These are phyloP conservation scores for Drosophila miranda DNA, from an alignment of 1,140 invertebrate genomes.

Conservation along the genomic window DNA sequence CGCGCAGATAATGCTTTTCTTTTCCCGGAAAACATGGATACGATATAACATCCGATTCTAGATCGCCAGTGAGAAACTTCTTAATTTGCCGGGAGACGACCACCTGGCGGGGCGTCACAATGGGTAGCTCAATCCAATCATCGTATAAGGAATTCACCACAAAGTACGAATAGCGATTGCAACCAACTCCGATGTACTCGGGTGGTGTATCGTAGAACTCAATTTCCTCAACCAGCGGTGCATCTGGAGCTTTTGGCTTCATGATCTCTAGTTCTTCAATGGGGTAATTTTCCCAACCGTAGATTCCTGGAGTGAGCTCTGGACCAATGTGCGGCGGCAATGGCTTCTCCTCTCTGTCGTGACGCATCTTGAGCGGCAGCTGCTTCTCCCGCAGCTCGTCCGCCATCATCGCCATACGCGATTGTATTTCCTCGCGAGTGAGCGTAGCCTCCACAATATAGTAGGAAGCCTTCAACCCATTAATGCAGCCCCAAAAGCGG, in stretches of 20 bases:
- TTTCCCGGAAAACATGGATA: constrained; percentile 91
- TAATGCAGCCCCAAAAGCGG: constrained; percentile 92
- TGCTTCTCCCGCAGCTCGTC: constrained; percentile 68
- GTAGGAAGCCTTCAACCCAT: constrained; percentile 90
- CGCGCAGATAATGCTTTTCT: constrained; percentile 92
- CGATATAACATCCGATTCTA: constrained; percentile 86
- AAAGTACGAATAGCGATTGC: constrained; percentile 88
- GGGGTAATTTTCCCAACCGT: constrained; percentile 67
- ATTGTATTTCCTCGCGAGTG: constrained; percentile 84
- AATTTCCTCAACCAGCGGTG: constrained; percentile 83
- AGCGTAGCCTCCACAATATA: constrained; percentile 89
- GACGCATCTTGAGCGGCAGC: constrained; percentile 52
- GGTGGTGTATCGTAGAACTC: constrained; percentile 84
- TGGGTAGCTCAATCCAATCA: constrained; percentile 88
- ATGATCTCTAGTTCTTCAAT: constrained; percentile 78
- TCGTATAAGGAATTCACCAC: constrained; percentile 87
- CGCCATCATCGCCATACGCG: constrained; percentile 66
- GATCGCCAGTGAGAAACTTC: constrained; percentile 87
- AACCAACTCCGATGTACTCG: constrained; percentile 86
- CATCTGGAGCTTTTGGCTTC: constrained; percentile 64
- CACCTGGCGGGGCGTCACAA: constrained; percentile 88
- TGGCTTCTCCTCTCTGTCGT: constrained; percentile 24
- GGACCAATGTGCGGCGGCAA: constrained; percentile 66
- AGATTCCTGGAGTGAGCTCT: constrained; percentile 69
- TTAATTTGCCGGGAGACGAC: constrained; percentile 86